Percentiles rank a stretch among this genome's conserved stretches.
Conservation (phyloP, 2,113 vertebrate species). For the Anser brachyrhynchus region DNA sequence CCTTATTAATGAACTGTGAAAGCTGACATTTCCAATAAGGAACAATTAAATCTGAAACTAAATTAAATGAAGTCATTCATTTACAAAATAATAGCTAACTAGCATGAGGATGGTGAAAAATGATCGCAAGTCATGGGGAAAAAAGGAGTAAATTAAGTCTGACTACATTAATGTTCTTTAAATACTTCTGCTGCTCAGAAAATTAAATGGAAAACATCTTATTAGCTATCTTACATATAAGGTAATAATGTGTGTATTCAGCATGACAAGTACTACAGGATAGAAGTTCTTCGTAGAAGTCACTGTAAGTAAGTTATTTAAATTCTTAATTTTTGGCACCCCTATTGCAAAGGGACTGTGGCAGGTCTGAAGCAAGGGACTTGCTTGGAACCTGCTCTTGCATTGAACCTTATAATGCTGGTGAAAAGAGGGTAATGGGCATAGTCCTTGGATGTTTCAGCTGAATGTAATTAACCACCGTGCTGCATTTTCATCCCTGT, state of each 20-base stretch:
- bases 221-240: constrained; percentile 7
- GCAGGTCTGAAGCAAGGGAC: not conserved
- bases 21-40: constrained; percentile 72
- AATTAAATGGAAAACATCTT: constrained; percentile 61
- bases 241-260: not conserved
- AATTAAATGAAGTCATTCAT: constrained; percentile 69
- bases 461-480: not conserved
- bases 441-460: not conserved
- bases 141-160: constrained; percentile 65
- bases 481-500: rapidly evolving
- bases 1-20: constrained; percentile 72
- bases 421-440: not conserved
- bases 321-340: not conserved
- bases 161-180: constrained; percentile 60
- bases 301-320: not conserved
- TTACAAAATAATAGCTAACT: constrained; percentile 73
- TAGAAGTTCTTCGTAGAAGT: not conserved
- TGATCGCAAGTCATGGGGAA: constrained; percentile 41
- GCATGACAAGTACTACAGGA: not conserved
- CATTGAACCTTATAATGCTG: not conserved
- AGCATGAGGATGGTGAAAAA: constrained; percentile 41
- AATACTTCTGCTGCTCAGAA: constrained; percentile 53
- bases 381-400: not conserved
- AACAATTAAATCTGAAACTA: constrained; percentile 69
- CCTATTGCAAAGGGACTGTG: not conserved